Base-by-base conservation (phyloP, 2,797 vertebrate species). In the Coilia nasus region DNA sequence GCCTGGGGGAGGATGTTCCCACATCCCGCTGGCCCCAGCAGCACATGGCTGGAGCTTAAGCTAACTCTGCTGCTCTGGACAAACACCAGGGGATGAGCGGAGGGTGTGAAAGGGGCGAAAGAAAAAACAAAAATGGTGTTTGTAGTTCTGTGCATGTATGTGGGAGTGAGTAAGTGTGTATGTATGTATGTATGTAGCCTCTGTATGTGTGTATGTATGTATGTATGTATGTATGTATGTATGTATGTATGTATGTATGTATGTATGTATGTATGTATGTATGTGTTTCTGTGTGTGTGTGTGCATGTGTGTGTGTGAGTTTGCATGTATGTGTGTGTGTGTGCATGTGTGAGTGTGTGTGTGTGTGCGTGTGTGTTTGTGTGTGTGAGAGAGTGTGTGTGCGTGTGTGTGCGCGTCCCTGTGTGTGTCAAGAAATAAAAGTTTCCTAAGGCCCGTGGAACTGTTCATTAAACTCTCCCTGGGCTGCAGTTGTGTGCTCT, bases 1-100 rank as follows among this genome's bases (percentile, higher is more conserved):
- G 47, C 62, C 47, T 46, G 50, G 86, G 50, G 86, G 60, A 56
- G 62, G 25, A 21, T 19, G 17, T 35, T 75, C 67, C 67, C 67
- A 75, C 9, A 78, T 41, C 35, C 67, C 71, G 17, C 71, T 75
- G 35, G 71, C 71, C 71, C 71, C 31, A 44, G 41, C 35, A 78
- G 71, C 35, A 44, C 71, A 78, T 44, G 71, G 71, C 71, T 71
- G 67, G 35, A 44, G 19, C 15, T 21, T 44, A 78, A 7, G 6
- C 31, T 35, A 78, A 44, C 71, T 41, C 71, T 78, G 31, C 5
- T 44, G 35, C 35, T 19, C 71, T n/a, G 50, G 71, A 78, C 17
- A 35, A 10, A 54, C 50, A 14, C 9, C 50, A 78, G 35, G 19
- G 17, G 35, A 78, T 78, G 67, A 75, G 15, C 31, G 15, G 6